A percentile compares a stretch with the other conserved stretches of the same genome.
Conservation (phyloP, 2,888 invertebrate genomes). For the Abrostola tripartita region DNA sequence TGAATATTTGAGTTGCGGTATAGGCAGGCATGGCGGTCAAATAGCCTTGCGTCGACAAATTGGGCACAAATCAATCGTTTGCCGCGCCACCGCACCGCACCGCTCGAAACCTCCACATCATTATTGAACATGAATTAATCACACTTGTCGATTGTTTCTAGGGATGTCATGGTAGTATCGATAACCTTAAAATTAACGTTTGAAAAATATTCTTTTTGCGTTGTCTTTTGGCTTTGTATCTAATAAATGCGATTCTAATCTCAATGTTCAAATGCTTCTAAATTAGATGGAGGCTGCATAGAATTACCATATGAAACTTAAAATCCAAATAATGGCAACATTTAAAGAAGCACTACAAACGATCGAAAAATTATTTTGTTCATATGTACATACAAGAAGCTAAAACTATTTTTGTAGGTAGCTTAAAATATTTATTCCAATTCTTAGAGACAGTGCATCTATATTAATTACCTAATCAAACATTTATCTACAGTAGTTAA, state of each 20-base stretch:
- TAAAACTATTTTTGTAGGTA: too few relatives aligned
- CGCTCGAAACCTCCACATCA: conserved; percentile 69
- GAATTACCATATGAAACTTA: too few relatives aligned
- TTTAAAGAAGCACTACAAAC: too few relatives aligned
- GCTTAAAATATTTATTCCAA: too few relatives aligned
- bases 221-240: too few relatives aligned
- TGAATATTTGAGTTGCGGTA: conserved; percentile 62
- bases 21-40: conserved; percentile 67
- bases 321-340: too few relatives aligned
- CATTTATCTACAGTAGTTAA: background rate
- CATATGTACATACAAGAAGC: too few relatives aligned
- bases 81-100: conserved; percentile 67
- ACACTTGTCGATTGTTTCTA: conserved; percentile 76
- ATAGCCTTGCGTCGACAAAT: conserved; percentile 75
- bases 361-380: too few relatives aligned
- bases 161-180: conserved; percentile 56
- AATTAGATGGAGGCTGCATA: too few relatives aligned
- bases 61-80: conserved; percentile 78
- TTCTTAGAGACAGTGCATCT: background rate
- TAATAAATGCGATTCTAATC: too few relatives aligned
- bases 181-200: background rate
- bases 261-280: too few relatives aligned
- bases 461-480: background rate
- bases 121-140: conserved; percentile 85
- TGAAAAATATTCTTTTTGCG: background rate